Conservation (phyloP, 23 tunicate genomes). For the Botrylloides violaceus region DNA sequence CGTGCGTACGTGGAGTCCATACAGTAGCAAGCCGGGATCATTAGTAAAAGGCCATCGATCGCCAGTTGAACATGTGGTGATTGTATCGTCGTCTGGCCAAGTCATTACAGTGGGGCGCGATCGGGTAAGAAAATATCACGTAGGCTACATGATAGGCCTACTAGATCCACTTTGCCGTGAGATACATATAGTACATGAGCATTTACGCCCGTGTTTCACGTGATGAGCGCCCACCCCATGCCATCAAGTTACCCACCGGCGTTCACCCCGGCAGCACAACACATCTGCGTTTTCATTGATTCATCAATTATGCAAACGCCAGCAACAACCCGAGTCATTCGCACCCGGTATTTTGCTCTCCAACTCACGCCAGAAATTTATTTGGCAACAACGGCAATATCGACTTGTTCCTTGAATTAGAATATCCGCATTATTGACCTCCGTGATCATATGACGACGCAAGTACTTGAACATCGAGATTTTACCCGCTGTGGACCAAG, state of each 20-base stretch:
- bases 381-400: not conserved
- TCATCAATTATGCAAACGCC: too few species aligned
- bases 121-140: conserved; percentile 47
- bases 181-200: too few species aligned
- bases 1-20: conserved; percentile 86
- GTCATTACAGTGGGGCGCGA: conserved; percentile 52
- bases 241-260: too few species aligned
- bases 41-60: conserved; percentile 48
- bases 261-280: too few species aligned
- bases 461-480: conserved; percentile 39
- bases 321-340: too few species aligned
- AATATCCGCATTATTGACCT: conserved; percentile 51
- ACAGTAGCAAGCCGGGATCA: conserved; percentile 62
- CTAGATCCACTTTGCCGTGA: too few species aligned
- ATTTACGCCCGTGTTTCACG: too few species aligned
- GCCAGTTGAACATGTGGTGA: conserved; percentile 52
- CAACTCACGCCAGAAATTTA: too few species aligned
- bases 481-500: conserved; percentile 41
- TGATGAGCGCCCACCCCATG: too few species aligned
- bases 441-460: conserved; percentile 57
- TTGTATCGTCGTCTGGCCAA: conserved; percentile 47
- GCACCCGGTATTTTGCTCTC: too few species aligned
- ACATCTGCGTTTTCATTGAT: too few species aligned
- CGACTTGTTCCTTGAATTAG: conserved; percentile 24
- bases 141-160: too few species aligned